Evolutionary conservation across 2,888 invertebrate genomes (phyloP).

Genomic region (Sphaerophoria rueppellii): DNA sequence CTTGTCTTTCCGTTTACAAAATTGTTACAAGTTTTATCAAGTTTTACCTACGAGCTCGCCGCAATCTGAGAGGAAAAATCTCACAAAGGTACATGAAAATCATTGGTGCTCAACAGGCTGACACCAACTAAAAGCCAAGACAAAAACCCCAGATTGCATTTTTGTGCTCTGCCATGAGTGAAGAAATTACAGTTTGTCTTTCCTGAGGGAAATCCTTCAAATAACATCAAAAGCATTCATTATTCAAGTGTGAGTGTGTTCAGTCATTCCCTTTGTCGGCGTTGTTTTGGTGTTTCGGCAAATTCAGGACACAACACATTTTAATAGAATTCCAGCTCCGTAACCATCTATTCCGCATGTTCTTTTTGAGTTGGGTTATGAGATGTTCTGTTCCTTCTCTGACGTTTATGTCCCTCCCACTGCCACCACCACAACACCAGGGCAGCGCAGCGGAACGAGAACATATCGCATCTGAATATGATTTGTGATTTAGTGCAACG

Average conservation of each 20-base stretch:
- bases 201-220: constrained; percentile 55
- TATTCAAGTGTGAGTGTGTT: constrained; percentile 3
- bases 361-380: constrained; percentile 50
- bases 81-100: too few relatives aligned
- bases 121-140: too few relatives aligned
- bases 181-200: not conserved
- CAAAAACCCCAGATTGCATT: constrained; percentile 5
- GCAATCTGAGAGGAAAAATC: too few relatives aligned
- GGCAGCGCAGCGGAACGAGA: constrained; percentile 17
- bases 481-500: constrained; percentile 67
- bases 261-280: constrained; percentile 18
- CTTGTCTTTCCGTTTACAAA: too few relatives aligned
- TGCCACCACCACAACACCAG: not conserved
- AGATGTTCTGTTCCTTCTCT: constrained; percentile 54
- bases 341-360: constrained; percentile 29
- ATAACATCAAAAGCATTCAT: constrained; percentile 33
- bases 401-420: constrained; percentile 49
- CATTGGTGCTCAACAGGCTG: too few relatives aligned
- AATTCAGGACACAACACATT: constrained; percentile 55
- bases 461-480: constrained; percentile 61
- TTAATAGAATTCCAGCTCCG: constrained; percentile 54
- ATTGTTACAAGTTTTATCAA: too few relatives aligned
- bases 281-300: constrained; percentile 4
- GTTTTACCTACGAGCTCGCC: too few relatives aligned
- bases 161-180: constrained; percentile 1